Conservation (phyloP, 2,888 invertebrate genomes). For the Conus canariensis region DNA sequence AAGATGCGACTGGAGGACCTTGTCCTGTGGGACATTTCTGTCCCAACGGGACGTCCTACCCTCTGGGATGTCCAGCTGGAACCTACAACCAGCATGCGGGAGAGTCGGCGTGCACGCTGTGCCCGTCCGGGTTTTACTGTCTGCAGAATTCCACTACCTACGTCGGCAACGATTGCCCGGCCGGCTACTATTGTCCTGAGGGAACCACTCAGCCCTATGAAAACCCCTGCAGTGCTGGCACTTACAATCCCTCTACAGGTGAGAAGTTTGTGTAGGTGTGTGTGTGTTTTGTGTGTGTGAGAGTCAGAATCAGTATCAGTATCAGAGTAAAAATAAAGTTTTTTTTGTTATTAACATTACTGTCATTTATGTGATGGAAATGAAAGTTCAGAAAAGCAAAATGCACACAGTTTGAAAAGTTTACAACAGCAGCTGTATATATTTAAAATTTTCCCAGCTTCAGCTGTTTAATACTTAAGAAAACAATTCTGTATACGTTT, state of each 20-base stretch:
- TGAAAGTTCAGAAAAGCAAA: no score
- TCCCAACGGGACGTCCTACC: constrained; percentile 72
- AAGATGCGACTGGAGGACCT: constrained; percentile 66
- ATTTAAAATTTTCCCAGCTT: no score
- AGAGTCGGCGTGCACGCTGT: constrained; percentile 55
- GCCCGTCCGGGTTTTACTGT: constrained; percentile 65
- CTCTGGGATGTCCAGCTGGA: constrained; percentile 65
- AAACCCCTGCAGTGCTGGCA: constrained; percentile 71
- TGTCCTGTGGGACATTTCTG: constrained; percentile 76
- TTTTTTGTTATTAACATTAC: no score
- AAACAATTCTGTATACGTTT: no score
- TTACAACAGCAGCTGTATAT: no score
- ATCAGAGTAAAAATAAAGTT: no score
- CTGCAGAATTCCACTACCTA: constrained; percentile 64
- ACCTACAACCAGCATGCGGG: constrained; percentile 63
- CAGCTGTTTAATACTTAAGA: no score
- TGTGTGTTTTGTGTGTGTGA: not conserved
- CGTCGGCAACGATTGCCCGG: constrained; percentile 61
- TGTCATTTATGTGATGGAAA: no score
- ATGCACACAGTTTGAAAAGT: no score
- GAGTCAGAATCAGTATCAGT: not conserved
- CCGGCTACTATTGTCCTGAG: constrained; percentile 71
- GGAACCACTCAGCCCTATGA: constrained; percentile 64
- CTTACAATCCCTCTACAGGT: constrained; percentile 69
- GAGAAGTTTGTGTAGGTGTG: constrained; percentile 17